Evolutionary conservation across 2,113 vertebrate genomes (phyloP), one percentile per base, ranked within the genome.

Genomic region (Odontesthes bonariensis): DNA sequence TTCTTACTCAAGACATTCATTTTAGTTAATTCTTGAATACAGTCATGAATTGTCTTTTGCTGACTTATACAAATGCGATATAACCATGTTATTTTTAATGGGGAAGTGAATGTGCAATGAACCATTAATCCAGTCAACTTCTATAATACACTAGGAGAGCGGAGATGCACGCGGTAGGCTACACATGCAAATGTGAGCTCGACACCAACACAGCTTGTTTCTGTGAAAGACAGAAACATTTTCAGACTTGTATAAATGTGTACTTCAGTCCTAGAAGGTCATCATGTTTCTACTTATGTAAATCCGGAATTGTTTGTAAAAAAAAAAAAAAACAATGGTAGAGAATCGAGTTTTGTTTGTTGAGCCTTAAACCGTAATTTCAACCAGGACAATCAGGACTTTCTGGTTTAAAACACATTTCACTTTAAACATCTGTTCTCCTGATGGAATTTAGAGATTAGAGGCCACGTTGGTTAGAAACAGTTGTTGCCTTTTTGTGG

Each of bases 31-130:
- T n/a, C n/a, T n/a, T 27, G 3, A 27, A 27, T 27, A 27, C 27
- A 27, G 27, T 27, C 27, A 27, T n/a, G n/a, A n/a, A 27, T 27
- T n/a, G n/a, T 35, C 3, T 47, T 54, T 19, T 44, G 12, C 16
- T 74, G 16, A 51, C 33, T 40, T 31, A 27, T 17, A 53, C 22
- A 59, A 65, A 44, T 67, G 47, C 22, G 38, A 23, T 2, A 5
- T 10, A 3, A 56, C 27, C 27, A 27, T 27, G 27, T 27, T 27
- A 27, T 27, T 27, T 27, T 27, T 27, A 3, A 33, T 20, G 8
- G 58, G 80, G 81, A 88, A 83, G 79, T 76, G n/a, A 78, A 64
- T 11, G 5, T 57, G 17, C 20, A 23, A 13, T 16, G 32, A 17
- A 5, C 19, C 12, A 4, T 55, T 11, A 46, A 44, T 31, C 0